phyloP scores from a whole-genome alignment of 1,140 invertebrate species.

The Drosophila mojavensis region DNA sequence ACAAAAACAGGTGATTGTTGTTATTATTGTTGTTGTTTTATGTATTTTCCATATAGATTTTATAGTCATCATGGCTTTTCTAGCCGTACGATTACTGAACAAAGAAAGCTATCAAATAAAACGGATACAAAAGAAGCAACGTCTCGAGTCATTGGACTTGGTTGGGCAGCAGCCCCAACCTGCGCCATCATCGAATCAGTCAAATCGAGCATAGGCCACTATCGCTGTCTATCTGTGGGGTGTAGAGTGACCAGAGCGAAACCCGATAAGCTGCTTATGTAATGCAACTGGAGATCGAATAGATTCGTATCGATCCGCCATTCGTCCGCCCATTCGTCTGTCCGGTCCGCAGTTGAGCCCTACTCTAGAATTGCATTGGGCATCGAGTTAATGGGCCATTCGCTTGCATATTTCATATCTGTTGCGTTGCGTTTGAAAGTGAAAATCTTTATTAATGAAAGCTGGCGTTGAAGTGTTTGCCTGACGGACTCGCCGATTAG shows the following conservation, averaged over 20 bases:
- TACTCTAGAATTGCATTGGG: constrained; percentile 59
- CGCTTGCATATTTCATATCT: constrained; percentile 42
- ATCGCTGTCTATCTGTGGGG: constrained; percentile 42
- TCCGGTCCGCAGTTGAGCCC: constrained; percentile 1
- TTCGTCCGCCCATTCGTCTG: not conserved
- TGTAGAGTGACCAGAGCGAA: constrained; percentile 4
- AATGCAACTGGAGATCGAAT: constrained; percentile 24
- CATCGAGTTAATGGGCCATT: constrained; percentile 58
- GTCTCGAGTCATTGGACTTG: constrained; percentile 55
- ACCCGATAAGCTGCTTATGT: constrained; percentile 67
- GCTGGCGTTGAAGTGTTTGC: constrained; percentile 58
- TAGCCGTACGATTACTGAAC: constrained; percentile 56
- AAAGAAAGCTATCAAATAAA: constrained; percentile 75
- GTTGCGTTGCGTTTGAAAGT: constrained; percentile 50
- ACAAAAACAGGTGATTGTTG: constrained; percentile 52
- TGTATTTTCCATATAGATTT: constrained; percentile 41
- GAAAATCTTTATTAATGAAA: constrained; percentile 66
- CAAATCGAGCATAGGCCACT: constrained; percentile 64
- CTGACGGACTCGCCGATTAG: constrained; percentile 63
- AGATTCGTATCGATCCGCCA: not conserved
- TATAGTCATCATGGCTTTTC: constrained; percentile 51
- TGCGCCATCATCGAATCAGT: constrained; percentile 49
- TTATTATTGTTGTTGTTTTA: constrained; percentile 34
- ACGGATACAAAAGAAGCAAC: constrained; percentile 55
- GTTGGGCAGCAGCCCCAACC: constrained; percentile 5